Conservation (phyloP, 2,797 vertebrate genomes). For the Trachurus trachurus region DNA sequence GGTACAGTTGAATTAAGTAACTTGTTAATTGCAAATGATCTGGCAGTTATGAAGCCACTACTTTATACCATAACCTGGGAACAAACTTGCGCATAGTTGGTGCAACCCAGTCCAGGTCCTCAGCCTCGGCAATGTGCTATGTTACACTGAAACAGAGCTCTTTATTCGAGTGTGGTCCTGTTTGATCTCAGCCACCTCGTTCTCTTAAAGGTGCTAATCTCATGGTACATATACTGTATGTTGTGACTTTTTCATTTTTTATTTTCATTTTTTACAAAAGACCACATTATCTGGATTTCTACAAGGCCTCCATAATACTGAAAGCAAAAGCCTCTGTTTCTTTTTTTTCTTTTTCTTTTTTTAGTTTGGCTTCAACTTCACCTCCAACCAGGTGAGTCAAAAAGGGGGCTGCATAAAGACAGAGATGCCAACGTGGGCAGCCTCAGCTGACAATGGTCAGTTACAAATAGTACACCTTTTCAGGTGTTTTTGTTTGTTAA, state of each 20-base stretch:
- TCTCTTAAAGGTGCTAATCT: slow-evolving; percentile 61
- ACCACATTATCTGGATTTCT: slow-evolving; percentile 72
- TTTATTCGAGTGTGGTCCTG: slow-evolving; percentile 58
- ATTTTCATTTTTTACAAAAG: slow-evolving; percentile 71
- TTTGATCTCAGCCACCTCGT: slow-evolving; percentile 59
- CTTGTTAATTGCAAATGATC: slow-evolving; percentile 57
- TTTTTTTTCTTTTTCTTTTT: slow-evolving; percentile 24
- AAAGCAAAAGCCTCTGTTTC: slow-evolving; percentile 65
- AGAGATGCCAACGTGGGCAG: slow-evolving; percentile 63
- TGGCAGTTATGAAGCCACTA: no score
- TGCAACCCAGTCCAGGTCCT: slow-evolving; percentile 76
- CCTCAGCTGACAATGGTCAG: slow-evolving; percentile 68
- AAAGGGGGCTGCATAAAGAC: slow-evolving; percentile 67
- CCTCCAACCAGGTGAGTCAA: slow-evolving; percentile 46
- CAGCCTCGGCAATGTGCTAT: slow-evolving; percentile 70
- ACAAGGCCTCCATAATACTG: slow-evolving; percentile 71
- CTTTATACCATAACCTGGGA: slow-evolving; percentile 65
- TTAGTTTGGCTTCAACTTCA: slow-evolving; percentile 61
- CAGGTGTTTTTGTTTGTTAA: slow-evolving; percentile 62
- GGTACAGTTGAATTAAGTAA: slow-evolving; percentile 46
- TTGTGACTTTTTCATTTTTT: slow-evolving; percentile 62
- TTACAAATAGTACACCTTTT: slow-evolving; percentile 72
- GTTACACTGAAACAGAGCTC: slow-evolving; percentile 74
- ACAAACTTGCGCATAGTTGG: slow-evolving; percentile 77
- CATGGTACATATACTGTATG: slow-evolving; percentile 59